Conservation (phyloP, 2,113 vertebrate species). For the Xiphophorus maculatus region DNA sequence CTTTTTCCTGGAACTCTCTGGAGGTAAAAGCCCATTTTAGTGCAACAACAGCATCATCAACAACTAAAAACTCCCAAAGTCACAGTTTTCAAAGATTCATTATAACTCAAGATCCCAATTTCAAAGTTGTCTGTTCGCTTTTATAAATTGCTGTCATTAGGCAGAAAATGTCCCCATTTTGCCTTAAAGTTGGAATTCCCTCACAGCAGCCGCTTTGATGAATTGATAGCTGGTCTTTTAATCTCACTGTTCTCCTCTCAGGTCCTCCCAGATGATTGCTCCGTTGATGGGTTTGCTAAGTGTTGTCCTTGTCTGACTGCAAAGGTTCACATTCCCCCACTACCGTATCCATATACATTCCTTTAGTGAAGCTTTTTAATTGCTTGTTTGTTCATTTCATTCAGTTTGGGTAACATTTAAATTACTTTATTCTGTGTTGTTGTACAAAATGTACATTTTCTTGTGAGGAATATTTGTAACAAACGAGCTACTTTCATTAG, state of each 20-base stretch:
- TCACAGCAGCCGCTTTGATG: constrained; percentile 59
- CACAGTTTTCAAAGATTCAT: constrained; percentile 32
- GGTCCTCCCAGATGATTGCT: constrained; percentile 61
- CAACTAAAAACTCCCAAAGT: constrained; percentile 21
- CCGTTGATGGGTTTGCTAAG: constrained; percentile 56
- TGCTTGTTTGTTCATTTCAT: neutral
- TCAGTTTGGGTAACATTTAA: neutral
- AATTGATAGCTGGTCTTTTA: constrained; percentile 68
- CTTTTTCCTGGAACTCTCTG: neutral
- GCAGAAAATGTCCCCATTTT: constrained; percentile 55
- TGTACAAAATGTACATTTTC: no score
- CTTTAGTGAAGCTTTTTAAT: constrained; percentile 10
- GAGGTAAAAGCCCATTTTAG: constrained; percentile 10
- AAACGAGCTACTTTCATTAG: no score
- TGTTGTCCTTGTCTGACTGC: constrained; percentile 53
- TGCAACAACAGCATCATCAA: neutral
- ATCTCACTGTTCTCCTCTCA: constrained; percentile 51
- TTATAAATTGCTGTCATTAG: constrained; percentile 64
- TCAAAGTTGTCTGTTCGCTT: constrained; percentile 33
- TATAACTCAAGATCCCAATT: constrained; percentile 37
- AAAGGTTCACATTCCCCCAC: constrained; percentile 23
- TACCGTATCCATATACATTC: constrained; percentile 19
- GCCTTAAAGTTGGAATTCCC: constrained; percentile 58
- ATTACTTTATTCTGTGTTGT: neutral
- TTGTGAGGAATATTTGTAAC: no score